Conservation (phyloP, 2,888 invertebrate species). For the Seira ritae region DNA sequence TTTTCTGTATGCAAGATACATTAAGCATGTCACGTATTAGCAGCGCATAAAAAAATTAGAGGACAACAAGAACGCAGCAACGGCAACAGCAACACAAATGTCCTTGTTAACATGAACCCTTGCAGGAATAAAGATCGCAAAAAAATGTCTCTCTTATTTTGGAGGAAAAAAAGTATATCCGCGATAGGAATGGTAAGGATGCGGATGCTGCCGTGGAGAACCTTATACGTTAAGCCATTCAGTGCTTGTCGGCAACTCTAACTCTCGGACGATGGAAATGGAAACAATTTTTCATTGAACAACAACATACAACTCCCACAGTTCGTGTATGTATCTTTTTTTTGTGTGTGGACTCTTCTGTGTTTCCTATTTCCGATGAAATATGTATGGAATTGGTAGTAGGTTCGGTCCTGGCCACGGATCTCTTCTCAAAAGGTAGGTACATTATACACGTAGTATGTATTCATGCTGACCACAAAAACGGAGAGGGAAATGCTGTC, state of each 20-base stretch:
- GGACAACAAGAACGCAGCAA: neutral
- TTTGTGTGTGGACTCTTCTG: neutral
- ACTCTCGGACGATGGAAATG: neutral
- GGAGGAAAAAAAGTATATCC: neutral
- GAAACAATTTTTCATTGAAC: slow-evolving; percentile 21
- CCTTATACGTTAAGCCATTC: no score
- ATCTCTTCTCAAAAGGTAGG: neutral
- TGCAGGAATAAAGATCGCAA: no score
- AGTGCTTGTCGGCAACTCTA: no score
- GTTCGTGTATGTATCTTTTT: slow-evolving; percentile 24
- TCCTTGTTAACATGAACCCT: slow-evolving; percentile 1
- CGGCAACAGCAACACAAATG: neutral
- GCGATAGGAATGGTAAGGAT: neutral
- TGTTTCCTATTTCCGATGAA: no score
- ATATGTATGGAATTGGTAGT: neutral
- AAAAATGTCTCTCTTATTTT: no score
- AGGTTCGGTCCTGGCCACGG: neutral
- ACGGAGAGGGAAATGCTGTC: neutral
- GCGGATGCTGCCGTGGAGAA: no score
- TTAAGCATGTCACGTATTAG: neutral
- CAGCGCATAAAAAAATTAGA: neutral
- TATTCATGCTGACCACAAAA: neutral
- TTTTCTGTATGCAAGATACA: neutral
- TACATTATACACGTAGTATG: neutral
- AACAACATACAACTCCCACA: slow-evolving; percentile 42